Base-by-base conservation (phyloP, 2,888 invertebrate genomes). In the Chironomus tentans region DNA sequence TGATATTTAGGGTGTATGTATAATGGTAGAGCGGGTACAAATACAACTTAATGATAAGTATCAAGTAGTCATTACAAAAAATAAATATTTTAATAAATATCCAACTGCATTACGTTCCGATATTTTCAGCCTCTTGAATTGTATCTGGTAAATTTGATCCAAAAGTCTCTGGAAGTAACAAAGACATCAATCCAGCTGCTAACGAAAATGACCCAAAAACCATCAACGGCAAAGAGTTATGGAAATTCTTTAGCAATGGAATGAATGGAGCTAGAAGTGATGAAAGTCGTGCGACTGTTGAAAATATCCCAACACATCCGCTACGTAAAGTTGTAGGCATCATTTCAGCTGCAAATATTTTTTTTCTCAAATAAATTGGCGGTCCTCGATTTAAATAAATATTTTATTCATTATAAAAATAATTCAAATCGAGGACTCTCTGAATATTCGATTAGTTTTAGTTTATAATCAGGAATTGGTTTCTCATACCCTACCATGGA, bases 151-250 rank as follows among this genome's bases (percentile, higher is more conserved):
- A 81, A 79, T 87, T 87, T 69, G 82, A 83, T 68, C 86, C 87
- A 78, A 87, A 84, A 6, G 90, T 90, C 84, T 90, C 90, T 0
- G 90, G 90, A 78, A 90, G 81, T 73, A 87, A 82, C n/a, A 89
- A 80, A 0, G 86, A 85, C 47, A 88, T 78, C 2, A 87, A 38
- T 13, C 86, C 88, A 4, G 87, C 87, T 15, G 85, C 71, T 13
- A 87, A 79, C 10, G 88, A 86, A 10, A 85, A 82, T 3, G 80
- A 81, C 6, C 87, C 88, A 80, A 88, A 89, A 65, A 88, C 79
- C 15, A 88, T 78, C 80, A 88, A 81, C 0, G 87, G 87, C 76
- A 87, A 79, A 77, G 75, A 77, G 68, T 73, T 56, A 68, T 65
- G 75, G 21, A 76, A 28, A 24, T 68, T 61, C 12, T 50, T 68